Conservation (phyloP, 2,888 invertebrate genomes). For the Leucophenga montana region DNA sequence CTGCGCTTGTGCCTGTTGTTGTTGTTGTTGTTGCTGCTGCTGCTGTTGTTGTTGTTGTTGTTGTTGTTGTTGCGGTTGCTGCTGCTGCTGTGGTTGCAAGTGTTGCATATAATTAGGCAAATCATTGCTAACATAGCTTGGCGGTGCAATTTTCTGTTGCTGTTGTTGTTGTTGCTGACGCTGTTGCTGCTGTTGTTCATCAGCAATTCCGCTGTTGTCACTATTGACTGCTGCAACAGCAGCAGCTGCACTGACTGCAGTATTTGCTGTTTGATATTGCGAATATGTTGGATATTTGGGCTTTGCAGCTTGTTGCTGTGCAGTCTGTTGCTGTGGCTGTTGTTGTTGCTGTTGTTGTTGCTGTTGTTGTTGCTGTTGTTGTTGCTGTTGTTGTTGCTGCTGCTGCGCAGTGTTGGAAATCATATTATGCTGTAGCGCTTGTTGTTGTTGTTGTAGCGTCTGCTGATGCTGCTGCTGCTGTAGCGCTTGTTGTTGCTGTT, state of each 20-base stretch:
- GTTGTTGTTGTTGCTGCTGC: constrained; percentile 59
- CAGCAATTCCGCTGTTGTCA: constrained; percentile 2
- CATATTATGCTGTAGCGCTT: constrained; percentile 30
- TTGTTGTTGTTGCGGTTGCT: too few species aligned
- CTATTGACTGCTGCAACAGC: constrained; percentile 47
- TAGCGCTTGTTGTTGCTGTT: constrained; percentile 39
- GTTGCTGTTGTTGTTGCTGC: constrained; percentile 43
- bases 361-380: constrained; percentile 44
- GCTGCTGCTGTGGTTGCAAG: constrained; percentile 51
- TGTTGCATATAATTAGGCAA: constrained; percentile 69
- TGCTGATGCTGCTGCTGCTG: constrained; percentile 41
- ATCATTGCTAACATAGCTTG: constrained; percentile 54
- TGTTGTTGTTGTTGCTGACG: constrained; percentile 41
- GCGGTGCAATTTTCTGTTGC: constrained; percentile 56
- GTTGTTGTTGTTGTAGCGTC: constrained; percentile 44
- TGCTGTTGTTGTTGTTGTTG: constrained; percentile 53
- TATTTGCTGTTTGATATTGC: constrained; percentile 65
- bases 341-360: constrained; percentile 41
- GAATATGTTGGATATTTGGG: constrained; percentile 67
- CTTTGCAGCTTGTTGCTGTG: constrained; percentile 38
- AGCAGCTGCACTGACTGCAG: constrained; percentile 56
- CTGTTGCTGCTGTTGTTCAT: constrained; percentile 22
- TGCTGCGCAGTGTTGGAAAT: constrained; percentile 33
- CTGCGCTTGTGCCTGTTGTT: constrained; percentile 57
- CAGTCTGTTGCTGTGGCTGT: constrained; percentile 42